Conservation (phyloP, 92 coral and sea anemone species). For the Palythoa grandis region DNA sequence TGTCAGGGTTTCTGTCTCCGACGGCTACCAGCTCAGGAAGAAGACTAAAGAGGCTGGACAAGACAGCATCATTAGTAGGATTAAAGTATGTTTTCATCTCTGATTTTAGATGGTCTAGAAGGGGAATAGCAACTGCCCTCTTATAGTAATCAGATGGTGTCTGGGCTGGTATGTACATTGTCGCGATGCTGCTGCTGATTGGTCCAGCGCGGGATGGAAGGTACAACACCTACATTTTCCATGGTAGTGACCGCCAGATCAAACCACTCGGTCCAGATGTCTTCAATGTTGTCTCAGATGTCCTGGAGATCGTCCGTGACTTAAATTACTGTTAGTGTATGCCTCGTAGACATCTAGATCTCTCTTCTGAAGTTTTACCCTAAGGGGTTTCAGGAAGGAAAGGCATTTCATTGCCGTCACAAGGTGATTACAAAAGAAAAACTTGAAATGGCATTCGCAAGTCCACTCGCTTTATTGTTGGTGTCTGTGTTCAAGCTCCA, state of each 20-base stretch:
- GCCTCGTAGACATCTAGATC: slow-evolving; percentile 41
- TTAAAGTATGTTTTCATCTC: too few species aligned
- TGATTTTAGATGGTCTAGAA: too few species aligned
- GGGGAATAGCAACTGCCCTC: too few species aligned
- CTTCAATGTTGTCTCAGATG: background rate
- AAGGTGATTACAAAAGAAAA: slow-evolving; percentile 47
- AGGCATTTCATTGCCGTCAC: slow-evolving; percentile 32
- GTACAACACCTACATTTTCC: background rate
- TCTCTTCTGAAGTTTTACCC: slow-evolving; percentile 53
- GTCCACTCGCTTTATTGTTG: background rate
- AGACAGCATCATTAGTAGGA: too few species aligned
- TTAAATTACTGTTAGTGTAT: too few species aligned
- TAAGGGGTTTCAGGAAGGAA: slow-evolving; percentile 47
- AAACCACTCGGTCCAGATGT: background rate
- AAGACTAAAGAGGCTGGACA: too few species aligned
- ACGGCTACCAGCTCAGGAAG: too few species aligned
- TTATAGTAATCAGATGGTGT: too few species aligned
- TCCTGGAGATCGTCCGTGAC: slow-evolving; percentile 42
- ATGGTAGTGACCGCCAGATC: background rate
- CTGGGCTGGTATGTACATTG: background rate
- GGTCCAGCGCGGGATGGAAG: background rate
- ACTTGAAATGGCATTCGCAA: slow-evolving; percentile 4
- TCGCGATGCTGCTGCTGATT: background rate
- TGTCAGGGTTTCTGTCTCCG: too few species aligned
- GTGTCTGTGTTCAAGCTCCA: background rate